Base-by-base conservation (phyloP, 2,113 vertebrate species). In the Centropus unirufus region DNA sequence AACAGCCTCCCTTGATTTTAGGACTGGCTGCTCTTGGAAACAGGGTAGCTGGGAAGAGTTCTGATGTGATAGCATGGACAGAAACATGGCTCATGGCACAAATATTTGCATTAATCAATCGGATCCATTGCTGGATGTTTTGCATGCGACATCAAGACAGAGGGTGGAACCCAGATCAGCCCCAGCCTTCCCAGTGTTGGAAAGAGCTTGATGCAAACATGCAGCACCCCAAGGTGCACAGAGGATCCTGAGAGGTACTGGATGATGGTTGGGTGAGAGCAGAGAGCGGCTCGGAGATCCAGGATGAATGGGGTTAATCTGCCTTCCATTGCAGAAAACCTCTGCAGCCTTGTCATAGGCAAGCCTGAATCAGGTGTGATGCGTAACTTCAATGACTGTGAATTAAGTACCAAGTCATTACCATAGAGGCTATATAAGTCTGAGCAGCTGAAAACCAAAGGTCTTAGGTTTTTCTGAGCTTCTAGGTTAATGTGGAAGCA, bases 231-330 rank as follows among this genome's bases (percentile, higher is more conserved):
- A 8, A 7, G 34, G 34, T 58, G 59, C 24, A 4, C 13, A 11
- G 14, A 44, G 69, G 16, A 4, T 14, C 44, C 23, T 0, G 0
- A 29, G 44, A 58, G 11, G 47, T 12, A 4, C 0, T 1, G 0
- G 0, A 14, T 11, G 4, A 18, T 1, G 9, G 64, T 27, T 22
- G 52, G 42, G 9, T 9, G 46, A 51, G 54, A 57, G 64, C 36
- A 34, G 29, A 21, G 68, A 44, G 27, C 32, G 27, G 32, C 44
- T 32, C 44, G 2, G 30, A 29, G 46, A 8, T 40, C 22, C 26
- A 18, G 55, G 8, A 69, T 18, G 18, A 17, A 55, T 1, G 4
- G 67, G 27, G 32, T 83, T 87, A 69, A 92, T 55, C 14, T 3
- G 0, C n/a, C 58, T 29, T 30, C 42, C 21, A 2, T 20, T 7